Conservation (phyloP, 2,113 vertebrate species). For the Syngnathus typhle region DNA sequence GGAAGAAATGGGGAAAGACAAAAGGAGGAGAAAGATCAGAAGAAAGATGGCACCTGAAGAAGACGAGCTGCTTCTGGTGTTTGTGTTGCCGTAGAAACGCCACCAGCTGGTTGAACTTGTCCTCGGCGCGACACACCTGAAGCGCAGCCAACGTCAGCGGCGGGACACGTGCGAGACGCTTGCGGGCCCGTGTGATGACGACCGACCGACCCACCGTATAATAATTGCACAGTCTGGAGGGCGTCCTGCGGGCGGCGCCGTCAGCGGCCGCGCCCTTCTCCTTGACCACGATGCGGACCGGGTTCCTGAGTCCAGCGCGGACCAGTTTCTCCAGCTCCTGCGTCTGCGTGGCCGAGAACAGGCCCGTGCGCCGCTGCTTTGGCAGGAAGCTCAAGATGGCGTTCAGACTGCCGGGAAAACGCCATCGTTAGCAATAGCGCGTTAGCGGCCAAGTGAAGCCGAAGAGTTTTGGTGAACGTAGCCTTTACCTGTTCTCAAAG, state of each 20-base stretch:
- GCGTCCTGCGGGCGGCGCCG: conserved; percentile 81
- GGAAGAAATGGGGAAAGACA: background rate
- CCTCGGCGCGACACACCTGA: conserved; percentile 83
- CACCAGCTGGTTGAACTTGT: conserved; percentile 93
- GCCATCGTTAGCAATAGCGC: background rate
- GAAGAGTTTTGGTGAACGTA: background rate
- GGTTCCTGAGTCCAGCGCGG: conserved; percentile 89
- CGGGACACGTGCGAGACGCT: background rate
- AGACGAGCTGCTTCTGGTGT: conserved; percentile 87
- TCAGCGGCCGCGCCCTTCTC: conserved; percentile 83
- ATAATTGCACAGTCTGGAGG: conserved; percentile 83
- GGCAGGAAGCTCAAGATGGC: conserved; percentile 83
- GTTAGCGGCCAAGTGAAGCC: background rate
- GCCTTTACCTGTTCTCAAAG: conserved; percentile 84
- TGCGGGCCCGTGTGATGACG: background rate
- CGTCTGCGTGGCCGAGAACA: conserved; percentile 96
- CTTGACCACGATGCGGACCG: conserved; percentile 87
- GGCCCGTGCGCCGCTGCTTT: conserved; percentile 90
- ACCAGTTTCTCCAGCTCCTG: conserved; percentile 95
- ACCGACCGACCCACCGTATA: conserved; percentile 75
- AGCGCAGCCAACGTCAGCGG: background rate
- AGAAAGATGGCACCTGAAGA: conserved; percentile 80
- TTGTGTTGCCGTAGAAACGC: conserved; percentile 87
- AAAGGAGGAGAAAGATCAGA: background rate
- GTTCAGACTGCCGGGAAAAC: conserved; percentile 75